phyloP scores from a whole-genome alignment of 2,113 vertebrate species.

The Spilogale gracilis region DNA sequence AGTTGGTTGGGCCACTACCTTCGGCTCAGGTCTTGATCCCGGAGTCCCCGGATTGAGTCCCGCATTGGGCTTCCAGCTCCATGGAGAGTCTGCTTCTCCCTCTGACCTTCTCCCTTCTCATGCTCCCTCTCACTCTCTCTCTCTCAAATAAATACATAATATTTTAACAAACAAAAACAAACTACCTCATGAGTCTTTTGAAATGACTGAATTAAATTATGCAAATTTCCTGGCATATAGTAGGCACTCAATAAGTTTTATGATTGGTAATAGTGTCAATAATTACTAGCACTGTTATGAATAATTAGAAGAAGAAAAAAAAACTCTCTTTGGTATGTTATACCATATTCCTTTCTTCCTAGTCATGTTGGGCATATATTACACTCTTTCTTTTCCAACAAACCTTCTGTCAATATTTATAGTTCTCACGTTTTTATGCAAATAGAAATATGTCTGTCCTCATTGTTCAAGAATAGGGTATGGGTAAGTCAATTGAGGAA shows the following conservation, averaged over 20 bases:
- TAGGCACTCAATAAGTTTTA: background rate
- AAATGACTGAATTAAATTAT: constrained; percentile 8
- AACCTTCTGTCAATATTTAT: background rate
- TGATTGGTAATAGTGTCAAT: background rate
- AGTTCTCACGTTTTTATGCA: constrained; percentile 20
- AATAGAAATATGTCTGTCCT: background rate
- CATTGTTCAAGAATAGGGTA: background rate
- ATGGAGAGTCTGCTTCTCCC: too few relatives aligned
- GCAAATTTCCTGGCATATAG: background rate
- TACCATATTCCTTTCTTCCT: background rate
- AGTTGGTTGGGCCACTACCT: too few relatives aligned
- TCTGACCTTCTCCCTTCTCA: too few relatives aligned
- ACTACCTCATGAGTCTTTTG: background rate
- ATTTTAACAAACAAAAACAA: background rate
- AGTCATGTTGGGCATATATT: background rate
- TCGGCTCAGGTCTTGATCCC: too few relatives aligned
- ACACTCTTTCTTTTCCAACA: background rate
- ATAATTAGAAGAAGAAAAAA: constrained; percentile 44
- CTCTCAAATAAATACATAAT: too few relatives aligned
- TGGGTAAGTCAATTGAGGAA: background rate
- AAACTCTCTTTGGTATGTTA: background rate
- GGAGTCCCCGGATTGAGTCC: too few relatives aligned
- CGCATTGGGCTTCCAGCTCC: too few relatives aligned
- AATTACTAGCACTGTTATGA: background rate
- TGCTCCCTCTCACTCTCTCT: too few relatives aligned